Base-by-base conservation (phyloP, 1,140 invertebrate genomes). In the Diachasma alloeum region DNA sequence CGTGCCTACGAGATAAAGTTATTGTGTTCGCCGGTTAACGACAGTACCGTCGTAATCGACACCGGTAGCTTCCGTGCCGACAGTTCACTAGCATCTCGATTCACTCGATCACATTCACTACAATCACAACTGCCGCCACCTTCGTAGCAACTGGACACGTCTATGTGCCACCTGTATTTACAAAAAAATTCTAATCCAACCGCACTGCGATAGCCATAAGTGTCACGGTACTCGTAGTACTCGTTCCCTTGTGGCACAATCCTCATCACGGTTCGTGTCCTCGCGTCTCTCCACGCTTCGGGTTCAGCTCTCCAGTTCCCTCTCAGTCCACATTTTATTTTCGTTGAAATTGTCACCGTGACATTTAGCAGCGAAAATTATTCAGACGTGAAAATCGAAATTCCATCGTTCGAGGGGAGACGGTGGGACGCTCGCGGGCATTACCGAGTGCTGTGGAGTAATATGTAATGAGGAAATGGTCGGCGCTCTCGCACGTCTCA, bases 221-320 rank as follows among this genome's bases (percentile, higher is more conserved):
- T 53, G 44, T 46, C 68, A 76, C 67, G 68, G 74, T 76, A 76
- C 74, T 53, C 26, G 66, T 69, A 70, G 74, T 75, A 75, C 68
- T 78, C 68, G 53, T 63, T 46, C 63, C 22, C 48, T 24, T 67
- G 53, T 71, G 68, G 24, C 72, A 72, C 36, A 66, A 75, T 75
- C 77, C 77, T 78, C 77, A 78, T 78, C 77, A 78, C 77, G 70
- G 9, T 69, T 24, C 6, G 31, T 15, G 19, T 31, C 13, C 15
- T 42, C 37, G 15, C 19, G n/a, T 31, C 10, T 53, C 68, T n/a
- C 22, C 17, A 42, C 17, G 24, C 44, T 67, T 72, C 0, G 15
- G 4, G 6, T 19, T 53, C 48, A 53, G 2, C 48, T 59, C 42
- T 71, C 42, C 37, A 31, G 31, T 31, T 31, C 31, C 6, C n/a